Evolutionary conservation across 2,797 vertebrate species (phyloP).

Genomic region (Hemibagrus guttatus): DNA sequence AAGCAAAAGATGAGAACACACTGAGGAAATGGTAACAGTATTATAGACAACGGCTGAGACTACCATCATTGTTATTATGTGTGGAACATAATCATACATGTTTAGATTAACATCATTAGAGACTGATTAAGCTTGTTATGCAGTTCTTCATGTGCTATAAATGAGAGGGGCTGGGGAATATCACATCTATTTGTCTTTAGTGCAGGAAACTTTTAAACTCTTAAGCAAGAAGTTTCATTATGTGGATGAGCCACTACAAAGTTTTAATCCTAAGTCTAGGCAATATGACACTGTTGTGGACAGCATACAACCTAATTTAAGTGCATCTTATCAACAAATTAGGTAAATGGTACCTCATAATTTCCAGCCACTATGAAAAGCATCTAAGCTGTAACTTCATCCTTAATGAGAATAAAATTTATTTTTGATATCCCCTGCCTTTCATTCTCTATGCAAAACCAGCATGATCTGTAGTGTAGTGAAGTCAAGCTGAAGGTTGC

Average conservation of each 20-base stretch:
- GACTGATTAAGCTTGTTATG: too few species aligned
- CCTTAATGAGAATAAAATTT: neutral
- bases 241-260: neutral
- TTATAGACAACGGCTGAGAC: neutral
- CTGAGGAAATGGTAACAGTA: neutral
- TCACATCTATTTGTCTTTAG: neutral
- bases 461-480: neutral
- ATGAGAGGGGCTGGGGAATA: neutral
- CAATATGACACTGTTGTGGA: neutral
- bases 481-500: neutral
- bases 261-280: neutral
- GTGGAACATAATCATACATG: neutral
- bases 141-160: neutral
- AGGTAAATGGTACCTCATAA: neutral
- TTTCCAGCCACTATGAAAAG: neutral
- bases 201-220: neutral
- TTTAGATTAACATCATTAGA: neutral
- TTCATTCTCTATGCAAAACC: neutral
- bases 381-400: neutral
- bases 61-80: neutral
- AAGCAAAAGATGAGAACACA: neutral
- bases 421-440: neutral
- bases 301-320: neutral
- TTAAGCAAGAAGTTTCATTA: neutral
- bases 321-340: neutral